Conservation (phyloP, 1,140 invertebrate species). For the Drosophila orena region DNA sequence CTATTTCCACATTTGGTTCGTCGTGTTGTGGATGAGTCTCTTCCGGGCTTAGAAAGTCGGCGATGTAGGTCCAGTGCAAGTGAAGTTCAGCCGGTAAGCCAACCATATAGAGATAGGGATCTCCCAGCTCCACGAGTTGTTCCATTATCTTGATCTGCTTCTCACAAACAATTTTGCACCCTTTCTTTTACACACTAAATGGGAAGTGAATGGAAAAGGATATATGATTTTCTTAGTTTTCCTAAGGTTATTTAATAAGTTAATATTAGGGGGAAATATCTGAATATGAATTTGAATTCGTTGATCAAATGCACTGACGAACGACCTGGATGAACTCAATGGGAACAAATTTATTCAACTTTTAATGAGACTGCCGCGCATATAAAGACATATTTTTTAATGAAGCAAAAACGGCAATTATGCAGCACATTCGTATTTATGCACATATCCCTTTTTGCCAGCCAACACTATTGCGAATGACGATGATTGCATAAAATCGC, state of each 20-base stretch:
- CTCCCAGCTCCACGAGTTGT: not conserved
- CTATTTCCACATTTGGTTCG: not conserved
- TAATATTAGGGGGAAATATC: no score
- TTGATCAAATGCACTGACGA: not conserved
- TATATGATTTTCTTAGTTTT: no score
- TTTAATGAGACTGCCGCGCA: conserved; percentile 61
- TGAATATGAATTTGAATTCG: not conserved
- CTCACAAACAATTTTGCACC: conserved; percentile 2
- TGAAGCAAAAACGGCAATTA: conserved; percentile 79
- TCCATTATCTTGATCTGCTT: not conserved
- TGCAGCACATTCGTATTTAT: conserved; percentile 33
- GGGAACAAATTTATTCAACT: conserved; percentile 21
- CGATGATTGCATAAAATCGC: conserved; percentile 69
- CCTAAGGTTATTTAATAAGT: not conserved
- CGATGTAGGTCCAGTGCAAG: not conserved
- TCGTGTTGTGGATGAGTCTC: no score
- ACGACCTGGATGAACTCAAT: not conserved
- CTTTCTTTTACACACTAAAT: no score
- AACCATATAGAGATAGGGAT: not conserved
- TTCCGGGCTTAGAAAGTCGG: not conserved
- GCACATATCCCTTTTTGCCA: conserved; percentile 22
- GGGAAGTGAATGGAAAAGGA: not conserved
- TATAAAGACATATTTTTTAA: conserved; percentile 56
- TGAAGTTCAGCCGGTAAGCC: not conserved
- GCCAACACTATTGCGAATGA: conserved; percentile 32